A percentile compares a stretch with the other conserved stretches of the same genome.
These are phyloP conservation scores for Spondyliosoma cantharus DNA, from an alignment of 2,797 vertebrate species.

Conservation along the genomic window DNA sequence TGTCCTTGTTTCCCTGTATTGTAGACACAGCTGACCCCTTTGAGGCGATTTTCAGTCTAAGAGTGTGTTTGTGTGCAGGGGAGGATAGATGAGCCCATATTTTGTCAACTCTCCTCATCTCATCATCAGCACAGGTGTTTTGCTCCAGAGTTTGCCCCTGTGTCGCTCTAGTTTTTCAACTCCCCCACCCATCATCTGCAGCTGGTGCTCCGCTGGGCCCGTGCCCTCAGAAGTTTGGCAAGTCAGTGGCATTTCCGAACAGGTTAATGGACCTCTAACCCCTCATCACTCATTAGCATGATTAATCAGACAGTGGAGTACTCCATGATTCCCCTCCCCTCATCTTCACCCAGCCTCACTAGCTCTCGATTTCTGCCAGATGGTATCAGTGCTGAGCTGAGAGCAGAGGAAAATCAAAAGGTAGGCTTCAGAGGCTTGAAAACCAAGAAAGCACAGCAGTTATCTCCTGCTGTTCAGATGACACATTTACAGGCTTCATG, in stretches of 20 bases:
- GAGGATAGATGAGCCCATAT: constrained; percentile 37
- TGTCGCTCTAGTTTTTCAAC: constrained; percentile 16
- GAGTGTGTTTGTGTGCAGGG: constrained; percentile 16
- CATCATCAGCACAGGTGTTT: constrained; percentile 57
- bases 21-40: constrained; percentile 50
- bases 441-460: constrained; percentile 70
- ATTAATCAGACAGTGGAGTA: constrained; percentile 78
- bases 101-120: constrained; percentile 46
- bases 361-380: constrained; percentile 76
- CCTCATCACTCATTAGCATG: constrained; percentile 79
- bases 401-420: constrained; percentile 74
- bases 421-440: constrained; percentile 72
- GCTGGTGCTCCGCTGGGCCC: constrained; percentile 39
- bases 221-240: constrained; percentile 45
- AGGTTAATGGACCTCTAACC: constrained; percentile 83
- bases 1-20: constrained; percentile 40
- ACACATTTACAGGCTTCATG: constrained; percentile 63
- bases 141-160: constrained; percentile 31
- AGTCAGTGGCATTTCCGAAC: constrained; percentile 62
- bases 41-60: constrained; percentile 15
- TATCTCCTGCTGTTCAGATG: constrained; percentile 75
- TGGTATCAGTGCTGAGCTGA: constrained; percentile 77
- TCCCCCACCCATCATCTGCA: constrained; percentile 52
- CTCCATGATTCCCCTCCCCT: constrained; percentile 46
- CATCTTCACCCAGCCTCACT: constrained; percentile 38